Base-by-base conservation (phyloP, 2,797 vertebrate species). In the Karalla daura region DNA sequence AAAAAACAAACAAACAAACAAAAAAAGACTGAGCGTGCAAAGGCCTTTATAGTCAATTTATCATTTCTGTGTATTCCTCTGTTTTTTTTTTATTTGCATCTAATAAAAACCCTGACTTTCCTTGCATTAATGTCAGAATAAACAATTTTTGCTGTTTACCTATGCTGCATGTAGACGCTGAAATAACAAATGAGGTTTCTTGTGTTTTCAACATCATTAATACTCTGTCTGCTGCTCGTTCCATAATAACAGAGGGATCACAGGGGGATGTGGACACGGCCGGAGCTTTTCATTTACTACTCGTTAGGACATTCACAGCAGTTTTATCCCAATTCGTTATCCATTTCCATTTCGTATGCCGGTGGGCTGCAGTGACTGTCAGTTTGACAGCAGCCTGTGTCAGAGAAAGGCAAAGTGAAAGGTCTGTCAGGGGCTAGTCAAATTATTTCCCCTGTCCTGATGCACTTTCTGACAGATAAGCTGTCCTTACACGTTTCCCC, bases 381-480 rank as follows among this genome's bases (percentile, higher is more conserved):
- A 76, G 46, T 59, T 23, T 79, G 87, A 85, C 80, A 83, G 73
- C 63, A 50, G 55, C 60, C 59, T 50, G 21, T 67, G 80, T 84
- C 51, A 75, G 49, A 77, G 59, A 80, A 83, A 81, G 63, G 78
- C 64, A 75, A 73, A 84, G 77, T 78, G 74, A 90, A 86, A 80
- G 76, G 74, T 87, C 74, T 85, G 83, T 85, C 87, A 83, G 72
- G 81, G n/a, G 65, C 83, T 73, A 75, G 63, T 83, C 76, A 83
- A 87, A 87, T 90, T 58, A 89, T 87, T 76, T 81, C 53, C 58
- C 37, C 73, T 70, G 58, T 76, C 69, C 74, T 81, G 83, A 84
- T 76, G 74, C 82, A 68, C 60, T 84, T 76, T 76, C 69, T 88
- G 86, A 88, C 81, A 88, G 83, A 84, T 81, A 68, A 78, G 83